phyloP scores from a whole-genome alignment of 2,797 vertebrate species.

The Peromyscus attwateri region DNA sequence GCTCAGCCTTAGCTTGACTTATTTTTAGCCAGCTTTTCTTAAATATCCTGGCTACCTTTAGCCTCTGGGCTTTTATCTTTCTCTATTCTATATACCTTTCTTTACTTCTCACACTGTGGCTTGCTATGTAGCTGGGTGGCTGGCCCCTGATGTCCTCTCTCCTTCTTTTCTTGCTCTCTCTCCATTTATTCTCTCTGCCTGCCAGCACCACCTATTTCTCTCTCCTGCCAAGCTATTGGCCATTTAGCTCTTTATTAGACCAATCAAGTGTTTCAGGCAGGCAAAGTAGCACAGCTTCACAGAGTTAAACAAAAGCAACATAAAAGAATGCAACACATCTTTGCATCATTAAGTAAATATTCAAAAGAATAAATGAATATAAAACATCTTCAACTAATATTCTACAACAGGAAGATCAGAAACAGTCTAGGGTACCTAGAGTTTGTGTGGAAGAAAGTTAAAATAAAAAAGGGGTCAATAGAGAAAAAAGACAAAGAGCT shows the following conservation, averaged over 20 bases:
- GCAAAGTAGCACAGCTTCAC: not conserved
- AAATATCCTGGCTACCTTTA: not conserved
- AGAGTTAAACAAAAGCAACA: not conserved
- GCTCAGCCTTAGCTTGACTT: not conserved
- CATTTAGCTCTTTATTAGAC: not conserved
- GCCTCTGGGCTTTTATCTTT: not conserved
- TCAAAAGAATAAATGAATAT: not conserved
- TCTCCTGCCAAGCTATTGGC: not conserved
- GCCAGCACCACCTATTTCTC: not conserved
- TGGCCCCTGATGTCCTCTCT: not conserved
- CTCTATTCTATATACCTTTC: not conserved
- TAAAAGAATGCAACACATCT: not conserved
- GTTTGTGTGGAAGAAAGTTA: not conserved
- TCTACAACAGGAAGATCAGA: not conserved
- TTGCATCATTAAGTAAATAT: not conserved
- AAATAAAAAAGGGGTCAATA: not conserved
- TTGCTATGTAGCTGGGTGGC: not conserved
- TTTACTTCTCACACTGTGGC: not conserved
- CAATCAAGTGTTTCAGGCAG: not conserved
- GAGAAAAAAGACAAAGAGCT: not conserved
- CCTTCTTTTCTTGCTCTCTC: not conserved
- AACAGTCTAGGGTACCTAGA: not conserved
- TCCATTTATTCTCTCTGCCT: not conserved
- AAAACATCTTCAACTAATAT: not conserved
- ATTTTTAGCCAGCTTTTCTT: not conserved